Evolutionary conservation across 2,888 invertebrate species (phyloP).

Genomic region (Mimachlamys varia): DNA sequence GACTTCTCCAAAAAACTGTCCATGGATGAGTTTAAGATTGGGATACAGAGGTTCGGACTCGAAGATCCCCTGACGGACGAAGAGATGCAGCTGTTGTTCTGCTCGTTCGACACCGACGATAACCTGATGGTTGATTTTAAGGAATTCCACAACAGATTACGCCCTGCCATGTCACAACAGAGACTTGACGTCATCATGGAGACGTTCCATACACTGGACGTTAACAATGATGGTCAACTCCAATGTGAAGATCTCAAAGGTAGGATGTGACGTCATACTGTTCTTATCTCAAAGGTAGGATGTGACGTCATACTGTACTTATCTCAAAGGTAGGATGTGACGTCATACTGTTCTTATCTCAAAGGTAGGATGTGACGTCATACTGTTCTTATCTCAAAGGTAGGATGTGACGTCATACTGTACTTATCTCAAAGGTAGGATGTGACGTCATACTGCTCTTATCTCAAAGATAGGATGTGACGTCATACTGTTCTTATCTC

Average conservation of each 20-base stretch:
- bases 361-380: too few species aligned
- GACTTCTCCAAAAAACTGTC: conserved; percentile 74
- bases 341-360: too few species aligned
- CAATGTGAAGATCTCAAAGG: conserved; percentile 75
- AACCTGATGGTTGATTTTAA: conserved; percentile 73
- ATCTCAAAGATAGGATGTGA: conserved; percentile 72
- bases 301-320: too few species aligned
- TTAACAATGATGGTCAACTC: conserved; percentile 71
- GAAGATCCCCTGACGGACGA: conserved; percentile 63
- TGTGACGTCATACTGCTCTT: too few species aligned
- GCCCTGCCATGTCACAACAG: conserved; percentile 69
- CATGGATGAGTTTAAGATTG: conserved; percentile 71
- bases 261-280: conserved; percentile 54
- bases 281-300: conserved; percentile 47
- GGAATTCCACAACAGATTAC: conserved; percentile 72
- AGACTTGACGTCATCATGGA: conserved; percentile 72
- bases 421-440: too few species aligned
- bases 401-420: conserved; percentile 54
- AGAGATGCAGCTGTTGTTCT: conserved; percentile 69
- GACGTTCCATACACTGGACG: conserved; percentile 76
- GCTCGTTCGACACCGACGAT: conserved; percentile 72
- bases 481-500: too few species aligned
- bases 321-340: conserved; percentile 72
- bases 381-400: conserved; percentile 77
- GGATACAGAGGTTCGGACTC: conserved; percentile 66